Evolutionary conservation across 2,888 invertebrate species (phyloP).

Genomic region (Scaptomyza flava): DNA sequence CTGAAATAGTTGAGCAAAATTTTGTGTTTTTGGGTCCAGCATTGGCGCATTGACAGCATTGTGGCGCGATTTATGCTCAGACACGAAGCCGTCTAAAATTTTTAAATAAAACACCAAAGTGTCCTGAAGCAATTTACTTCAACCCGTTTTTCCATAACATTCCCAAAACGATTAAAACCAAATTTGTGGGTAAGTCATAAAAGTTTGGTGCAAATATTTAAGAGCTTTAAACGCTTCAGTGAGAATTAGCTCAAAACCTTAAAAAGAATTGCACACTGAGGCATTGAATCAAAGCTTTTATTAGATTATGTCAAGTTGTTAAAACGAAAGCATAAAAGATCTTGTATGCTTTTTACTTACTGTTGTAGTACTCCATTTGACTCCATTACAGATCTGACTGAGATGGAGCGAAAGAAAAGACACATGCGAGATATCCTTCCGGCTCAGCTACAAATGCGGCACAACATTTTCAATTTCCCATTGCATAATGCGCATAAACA

Average conservation of each 20-base stretch:
- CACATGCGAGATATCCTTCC: slow-evolving; percentile 31
- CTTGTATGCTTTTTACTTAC: too few species aligned
- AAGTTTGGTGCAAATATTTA: not conserved
- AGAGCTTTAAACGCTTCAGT: not conserved
- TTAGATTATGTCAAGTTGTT: too few species aligned
- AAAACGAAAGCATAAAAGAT: too few species aligned
- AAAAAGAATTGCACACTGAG: too few species aligned
- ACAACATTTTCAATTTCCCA: slow-evolving; percentile 55
- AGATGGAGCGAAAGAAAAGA: too few species aligned
- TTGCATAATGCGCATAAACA: slow-evolving; percentile 33
- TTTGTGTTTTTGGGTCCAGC: slow-evolving; percentile 18
- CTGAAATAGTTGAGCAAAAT: slow-evolving; percentile 67
- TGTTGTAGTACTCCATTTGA: too few species aligned
- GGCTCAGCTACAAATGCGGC: slow-evolving; percentile 16
- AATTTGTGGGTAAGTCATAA: not conserved
- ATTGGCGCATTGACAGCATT: slow-evolving; percentile 16
- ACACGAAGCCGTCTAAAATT: slow-evolving; percentile 69
- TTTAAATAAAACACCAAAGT: slow-evolving; percentile 65
- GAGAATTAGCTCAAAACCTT: too few species aligned
- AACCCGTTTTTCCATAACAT: not conserved
- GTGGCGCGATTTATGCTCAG: slow-evolving; percentile 66
- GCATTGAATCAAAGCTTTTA: too few species aligned
- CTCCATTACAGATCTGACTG: too few species aligned
- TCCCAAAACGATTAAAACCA: not conserved
- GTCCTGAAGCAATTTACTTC: slow-evolving; percentile 14